Evolutionary conservation across 1,140 invertebrate species (phyloP).

Genomic region (Xylocopa sonorina): DNA sequence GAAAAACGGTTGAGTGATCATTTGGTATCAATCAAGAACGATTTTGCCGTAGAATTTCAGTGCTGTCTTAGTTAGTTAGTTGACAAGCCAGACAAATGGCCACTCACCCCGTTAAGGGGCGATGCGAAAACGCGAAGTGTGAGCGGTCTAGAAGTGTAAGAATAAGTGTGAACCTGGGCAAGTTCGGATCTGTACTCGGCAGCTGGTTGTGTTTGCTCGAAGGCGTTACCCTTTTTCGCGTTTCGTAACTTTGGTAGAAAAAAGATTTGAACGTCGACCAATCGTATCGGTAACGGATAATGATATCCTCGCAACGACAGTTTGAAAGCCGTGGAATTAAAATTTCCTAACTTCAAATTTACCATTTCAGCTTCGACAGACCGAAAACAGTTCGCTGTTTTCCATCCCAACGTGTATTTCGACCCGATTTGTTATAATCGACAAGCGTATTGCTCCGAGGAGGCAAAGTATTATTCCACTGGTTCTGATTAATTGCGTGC

Average conservation of each 20-base stretch:
- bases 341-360: slow-evolving; percentile 2
- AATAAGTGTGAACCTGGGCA: slow-evolving; percentile 72
- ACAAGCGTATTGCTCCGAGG: not conserved
- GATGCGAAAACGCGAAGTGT: slow-evolving; percentile 66
- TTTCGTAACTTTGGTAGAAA: slow-evolving; percentile 8
- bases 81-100: slow-evolving; percentile 73
- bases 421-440: not conserved
- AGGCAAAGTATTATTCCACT: not conserved
- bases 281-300: slow-evolving; percentile 36
- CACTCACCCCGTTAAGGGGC: slow-evolving; percentile 42
- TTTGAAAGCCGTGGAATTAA: slow-evolving; percentile 23
- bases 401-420: not conserved
- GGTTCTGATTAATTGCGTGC: not conserved
- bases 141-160: slow-evolving; percentile 67
- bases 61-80: slow-evolving; percentile 57
- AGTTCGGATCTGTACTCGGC: slow-evolving; percentile 58
- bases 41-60: slow-evolving; percentile 45
- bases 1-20: slow-evolving; percentile 52
- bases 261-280: slow-evolving; percentile 12
- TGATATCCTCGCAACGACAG: slow-evolving; percentile 13
- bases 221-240: slow-evolving; percentile 32
- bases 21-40: slow-evolving; percentile 59
- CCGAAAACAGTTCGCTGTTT: slow-evolving; percentile 24
- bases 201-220: slow-evolving; percentile 60
- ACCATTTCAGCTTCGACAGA: not conserved